Conservation (phyloP, 1,140 invertebrate genomes). For the Hermetia illucens region DNA sequence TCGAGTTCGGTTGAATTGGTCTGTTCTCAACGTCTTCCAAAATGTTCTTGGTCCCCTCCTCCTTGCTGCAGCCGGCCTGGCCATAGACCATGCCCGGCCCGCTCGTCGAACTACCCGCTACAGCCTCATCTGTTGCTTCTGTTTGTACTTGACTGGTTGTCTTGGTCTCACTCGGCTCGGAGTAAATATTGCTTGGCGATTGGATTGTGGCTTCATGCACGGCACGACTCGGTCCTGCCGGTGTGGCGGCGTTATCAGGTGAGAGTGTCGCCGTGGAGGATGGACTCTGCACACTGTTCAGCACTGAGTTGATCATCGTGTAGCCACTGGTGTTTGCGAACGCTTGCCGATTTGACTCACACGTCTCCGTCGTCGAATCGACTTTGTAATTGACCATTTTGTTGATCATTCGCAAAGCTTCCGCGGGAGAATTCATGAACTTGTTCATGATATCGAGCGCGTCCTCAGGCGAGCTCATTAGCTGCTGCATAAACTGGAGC, state of each 20-base stretch:
- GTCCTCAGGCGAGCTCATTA: slow-evolving; percentile 28
- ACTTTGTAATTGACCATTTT: slow-evolving; percentile 19
- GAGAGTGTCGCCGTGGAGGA: neutral
- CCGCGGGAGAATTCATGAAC: slow-evolving; percentile 29
- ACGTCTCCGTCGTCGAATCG: neutral
- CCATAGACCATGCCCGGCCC: neutral
- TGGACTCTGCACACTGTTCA: neutral
- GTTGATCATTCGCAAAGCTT: slow-evolving; percentile 25
- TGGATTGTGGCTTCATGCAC: neutral
- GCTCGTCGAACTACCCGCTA: neutral
- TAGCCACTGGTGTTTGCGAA: too few species aligned
- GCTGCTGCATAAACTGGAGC: slow-evolving; percentile 25
- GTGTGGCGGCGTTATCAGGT: too few species aligned
- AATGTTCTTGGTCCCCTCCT: neutral
- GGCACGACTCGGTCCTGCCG: too few species aligned
- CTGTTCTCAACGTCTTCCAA: slow-evolving; percentile 1
- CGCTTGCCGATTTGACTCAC: too few species aligned
- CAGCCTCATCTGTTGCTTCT: neutral
- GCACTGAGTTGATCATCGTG: slow-evolving; percentile 1
- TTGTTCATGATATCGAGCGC: slow-evolving; percentile 29
- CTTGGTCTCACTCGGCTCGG: too few species aligned
- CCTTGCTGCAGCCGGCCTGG: too few species aligned
- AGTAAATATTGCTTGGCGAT: neutral
- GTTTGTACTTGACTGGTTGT: neutral
- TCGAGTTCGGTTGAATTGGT: slow-evolving; percentile 41